Evolutionary conservation across 2,113 vertebrate genomes (phyloP).

Genomic region (Polypterus senegalus): DNA sequence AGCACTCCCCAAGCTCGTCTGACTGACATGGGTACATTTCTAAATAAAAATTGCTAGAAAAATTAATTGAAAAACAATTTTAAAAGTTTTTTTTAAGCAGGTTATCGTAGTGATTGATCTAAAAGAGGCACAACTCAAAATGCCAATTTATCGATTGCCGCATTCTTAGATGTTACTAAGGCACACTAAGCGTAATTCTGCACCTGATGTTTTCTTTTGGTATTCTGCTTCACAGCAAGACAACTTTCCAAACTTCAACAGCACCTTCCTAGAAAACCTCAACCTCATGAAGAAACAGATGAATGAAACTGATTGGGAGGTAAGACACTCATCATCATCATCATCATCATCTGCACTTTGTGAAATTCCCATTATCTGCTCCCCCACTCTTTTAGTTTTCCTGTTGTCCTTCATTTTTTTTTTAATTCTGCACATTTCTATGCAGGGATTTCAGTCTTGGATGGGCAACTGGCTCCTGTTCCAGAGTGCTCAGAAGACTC

Average conservation of each 20-base stretch:
- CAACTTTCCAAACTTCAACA: slow-evolving; percentile 56
- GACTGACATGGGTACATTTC: too few relatives aligned
- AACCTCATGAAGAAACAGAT: slow-evolving; percentile 45
- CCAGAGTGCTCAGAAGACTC: slow-evolving; percentile 55
- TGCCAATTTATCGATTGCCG: background rate
- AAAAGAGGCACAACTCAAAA: background rate
- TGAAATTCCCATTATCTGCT: background rate
- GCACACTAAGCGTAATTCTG: rapidly evolving
- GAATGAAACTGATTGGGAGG: slow-evolving; percentile 41
- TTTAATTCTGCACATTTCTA: background rate
- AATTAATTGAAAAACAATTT: too few relatives aligned
- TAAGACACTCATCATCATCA: slow-evolving; percentile 7
- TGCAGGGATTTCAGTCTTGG: slow-evolving; percentile 69
- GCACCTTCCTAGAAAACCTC: slow-evolving; percentile 52
- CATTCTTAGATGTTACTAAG: background rate
- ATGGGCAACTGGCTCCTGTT: slow-evolving; percentile 76
- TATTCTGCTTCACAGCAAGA: slow-evolving; percentile 25
- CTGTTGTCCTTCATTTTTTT: too few relatives aligned
- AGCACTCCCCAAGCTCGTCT: too few relatives aligned
- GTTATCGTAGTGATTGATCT: background rate
- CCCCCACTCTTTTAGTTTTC: background rate
- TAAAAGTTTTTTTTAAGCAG: too few relatives aligned
- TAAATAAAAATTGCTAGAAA: too few relatives aligned
- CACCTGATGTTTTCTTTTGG: background rate
- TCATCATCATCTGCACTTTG: too few relatives aligned